phyloP scores from a whole-genome alignment of 2,888 invertebrate genomes.

The Metacarcinus magister region DNA sequence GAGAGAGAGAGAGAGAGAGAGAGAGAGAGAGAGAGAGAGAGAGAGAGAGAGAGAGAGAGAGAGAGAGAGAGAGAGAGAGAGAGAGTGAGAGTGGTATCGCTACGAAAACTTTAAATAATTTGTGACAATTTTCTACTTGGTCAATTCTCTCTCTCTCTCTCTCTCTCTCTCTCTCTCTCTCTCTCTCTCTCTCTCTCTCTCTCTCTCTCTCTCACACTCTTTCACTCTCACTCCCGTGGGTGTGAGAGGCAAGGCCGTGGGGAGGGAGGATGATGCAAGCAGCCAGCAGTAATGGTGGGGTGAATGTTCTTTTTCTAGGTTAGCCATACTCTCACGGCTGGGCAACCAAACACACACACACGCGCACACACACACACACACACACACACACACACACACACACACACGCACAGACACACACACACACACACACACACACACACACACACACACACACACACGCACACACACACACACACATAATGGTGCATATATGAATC shows the following conservation, averaged over 20 bases:
- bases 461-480: constrained; percentile 44
- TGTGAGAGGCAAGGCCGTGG: constrained; percentile 41
- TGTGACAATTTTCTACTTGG: not conserved
- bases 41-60: constrained; percentile 12
- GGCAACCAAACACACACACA: constrained; percentile 54
- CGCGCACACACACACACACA: constrained; percentile 23
- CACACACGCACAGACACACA: constrained; percentile 17
- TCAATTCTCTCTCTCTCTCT: not conserved
- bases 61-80: not conserved
- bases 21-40: constrained; percentile 12
- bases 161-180: constrained; percentile 29
- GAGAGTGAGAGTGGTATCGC: not conserved
- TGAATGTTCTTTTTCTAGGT: constrained; percentile 61
- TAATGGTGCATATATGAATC: not conserved
- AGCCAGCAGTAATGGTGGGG: constrained; percentile 59
- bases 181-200: constrained; percentile 48
- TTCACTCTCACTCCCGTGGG: not conserved
- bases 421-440: not conserved
- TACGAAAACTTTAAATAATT: not conserved
- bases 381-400: constrained; percentile 17
- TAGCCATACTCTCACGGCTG: constrained; percentile 28
- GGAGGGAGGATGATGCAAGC: constrained; percentile 58
- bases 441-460: constrained; percentile 27
- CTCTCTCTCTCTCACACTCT: constrained; percentile 35
- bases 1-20: constrained; percentile 21